Evolutionary conservation across 2,797 vertebrate species (phyloP).

Genomic region (Ibycter americanus): DNA sequence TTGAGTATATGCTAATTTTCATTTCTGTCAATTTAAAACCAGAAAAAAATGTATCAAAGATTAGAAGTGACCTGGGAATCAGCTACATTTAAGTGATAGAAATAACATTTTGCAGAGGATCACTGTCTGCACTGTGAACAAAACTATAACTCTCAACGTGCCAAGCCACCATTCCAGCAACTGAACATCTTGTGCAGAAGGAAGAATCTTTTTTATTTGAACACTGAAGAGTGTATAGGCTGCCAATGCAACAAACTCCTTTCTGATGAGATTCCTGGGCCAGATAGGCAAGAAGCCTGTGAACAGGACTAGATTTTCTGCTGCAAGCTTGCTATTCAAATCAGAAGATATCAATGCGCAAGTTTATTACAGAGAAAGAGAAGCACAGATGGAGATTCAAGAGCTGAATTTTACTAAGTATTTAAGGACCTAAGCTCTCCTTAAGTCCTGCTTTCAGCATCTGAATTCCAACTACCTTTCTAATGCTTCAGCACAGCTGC

Average conservation of each 20-base stretch:
- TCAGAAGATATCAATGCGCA: rapidly evolving
- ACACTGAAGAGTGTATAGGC: neutral
- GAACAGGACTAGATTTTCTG: neutral
- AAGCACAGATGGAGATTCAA: neutral
- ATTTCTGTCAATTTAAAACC: neutral
- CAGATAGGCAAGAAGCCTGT: neutral
- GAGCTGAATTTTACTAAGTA: neutral
- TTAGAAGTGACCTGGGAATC: neutral
- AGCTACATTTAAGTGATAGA: neutral
- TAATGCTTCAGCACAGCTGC: neutral
- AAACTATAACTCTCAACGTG: neutral
- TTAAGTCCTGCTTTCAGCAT: neutral
- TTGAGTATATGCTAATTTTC: neutral
- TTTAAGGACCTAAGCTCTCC: neutral
- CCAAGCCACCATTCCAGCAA: neutral
- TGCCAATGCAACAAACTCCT: neutral
- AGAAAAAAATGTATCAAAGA: neutral
- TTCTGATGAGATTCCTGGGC: neutral
- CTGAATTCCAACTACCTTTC: neutral
- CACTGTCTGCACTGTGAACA: neutral
- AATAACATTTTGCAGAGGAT: neutral
- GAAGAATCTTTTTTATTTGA: neutral
- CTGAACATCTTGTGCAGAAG: neutral
- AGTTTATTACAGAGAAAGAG: neutral
- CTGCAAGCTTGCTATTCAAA: neutral